Evolutionary conservation across 2,113 vertebrate genomes (phyloP), one percentile per base, ranked within the genome.

Genomic region (Excalfactoria chinensis): DNA sequence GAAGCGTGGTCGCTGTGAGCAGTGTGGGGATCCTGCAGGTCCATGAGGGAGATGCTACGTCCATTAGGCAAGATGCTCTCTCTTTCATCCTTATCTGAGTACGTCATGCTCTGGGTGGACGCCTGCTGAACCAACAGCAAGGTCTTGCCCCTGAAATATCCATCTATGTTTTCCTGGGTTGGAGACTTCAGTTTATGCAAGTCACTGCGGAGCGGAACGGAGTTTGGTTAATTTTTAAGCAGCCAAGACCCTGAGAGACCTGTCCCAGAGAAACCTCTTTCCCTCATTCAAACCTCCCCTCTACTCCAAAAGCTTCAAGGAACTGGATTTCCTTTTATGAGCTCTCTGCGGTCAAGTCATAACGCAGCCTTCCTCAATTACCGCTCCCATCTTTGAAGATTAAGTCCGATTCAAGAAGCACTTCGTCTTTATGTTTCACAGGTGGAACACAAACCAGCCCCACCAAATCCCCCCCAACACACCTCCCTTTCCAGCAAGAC

Each of bases 41-140:
- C 99, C 95, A 99, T 99, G 80, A 99, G 97, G 7, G 99, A 99
- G 81, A 99, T 91, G 95, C 99, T 99, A 34, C 99, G 98, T 3
- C 98, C 98, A 3, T 98, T 99, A 53, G 98, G 98, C 66, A 98
- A 96, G 51, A 96, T 93, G 15, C 68, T 90, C 70, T 99, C 98
- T 62, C 97, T 97, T 35, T 98, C 98, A 6, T 98, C 98, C 84
- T 98, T 98, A 66, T 98, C 98, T 0, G 98, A 98, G 25, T 98
- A 98, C 70, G 97, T 98, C 97, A 98, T 97, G 89, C 98, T 97
- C 96, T 98, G 98, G 21, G 97, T 93, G 49, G 98, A 98, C 22
- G 98, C 95, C 71, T 98, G 98, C 92, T 98, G 98, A 16, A 98
- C 97, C 96, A 98, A 91, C 83, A 98, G 89, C 75, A 98, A 97